phyloP scores from a whole-genome alignment of 1,140 invertebrate genomes.

The Thalassaphorura encarpata region DNA sequence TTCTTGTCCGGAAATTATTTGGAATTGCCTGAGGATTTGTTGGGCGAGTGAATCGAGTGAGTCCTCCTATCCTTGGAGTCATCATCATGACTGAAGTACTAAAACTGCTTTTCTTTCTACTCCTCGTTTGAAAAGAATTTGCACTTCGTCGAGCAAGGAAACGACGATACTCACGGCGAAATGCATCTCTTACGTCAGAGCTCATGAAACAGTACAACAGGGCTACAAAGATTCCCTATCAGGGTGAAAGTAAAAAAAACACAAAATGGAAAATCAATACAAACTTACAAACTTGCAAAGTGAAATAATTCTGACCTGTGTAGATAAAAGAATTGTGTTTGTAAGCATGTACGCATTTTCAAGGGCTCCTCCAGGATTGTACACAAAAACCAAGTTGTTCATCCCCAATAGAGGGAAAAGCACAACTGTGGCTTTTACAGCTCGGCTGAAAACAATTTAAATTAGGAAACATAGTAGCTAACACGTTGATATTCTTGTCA shows the following conservation, averaged over 20 bases:
- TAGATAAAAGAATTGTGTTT: constrained; percentile 44
- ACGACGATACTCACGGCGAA: constrained; percentile 27
- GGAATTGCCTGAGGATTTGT: too few relatives aligned
- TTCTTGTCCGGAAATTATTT: too few relatives aligned
- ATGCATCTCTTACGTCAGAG: constrained; percentile 38
- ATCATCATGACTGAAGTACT: too few relatives aligned
- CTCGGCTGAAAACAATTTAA: constrained; percentile 39
- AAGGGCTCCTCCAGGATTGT: constrained; percentile 41
- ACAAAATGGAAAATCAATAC: neutral
- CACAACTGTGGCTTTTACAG: constrained; percentile 46
- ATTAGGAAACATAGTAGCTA: neutral
- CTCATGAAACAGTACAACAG: constrained; percentile 47
- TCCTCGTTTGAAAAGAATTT: too few relatives aligned
- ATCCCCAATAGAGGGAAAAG: constrained; percentile 48
- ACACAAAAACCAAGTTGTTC: constrained; percentile 45
- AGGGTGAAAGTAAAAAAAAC: constrained; percentile 7
- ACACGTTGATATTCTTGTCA: neutral
- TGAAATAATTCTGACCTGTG: constrained; percentile 39
- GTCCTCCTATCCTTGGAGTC: too few relatives aligned
- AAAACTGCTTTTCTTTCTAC: too few relatives aligned
- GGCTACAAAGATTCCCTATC: constrained; percentile 46
- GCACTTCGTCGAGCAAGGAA: constrained; percentile 16
- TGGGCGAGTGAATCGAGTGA: too few relatives aligned
- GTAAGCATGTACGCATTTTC: constrained; percentile 41
- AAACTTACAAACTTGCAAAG: neutral